These are phyloP conservation scores for Bombylius major DNA, from an alignment of 2,888 invertebrate genomes.

Conservation along the genomic window DNA sequence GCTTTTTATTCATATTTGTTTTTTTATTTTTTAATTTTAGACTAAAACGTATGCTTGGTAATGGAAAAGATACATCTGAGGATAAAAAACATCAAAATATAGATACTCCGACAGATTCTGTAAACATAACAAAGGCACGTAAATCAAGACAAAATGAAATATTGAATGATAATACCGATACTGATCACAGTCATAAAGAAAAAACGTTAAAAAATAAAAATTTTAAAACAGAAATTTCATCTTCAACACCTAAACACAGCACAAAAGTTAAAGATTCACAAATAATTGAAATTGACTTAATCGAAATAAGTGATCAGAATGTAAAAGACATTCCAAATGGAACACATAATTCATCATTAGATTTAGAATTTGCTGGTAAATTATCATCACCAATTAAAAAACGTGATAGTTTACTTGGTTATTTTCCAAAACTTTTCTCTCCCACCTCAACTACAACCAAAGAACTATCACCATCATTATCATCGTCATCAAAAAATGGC, in stretches of 20 bases:
- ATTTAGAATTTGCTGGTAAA: conserved; percentile 40
- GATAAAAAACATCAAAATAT: too few relatives aligned
- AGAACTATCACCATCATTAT: too few relatives aligned
- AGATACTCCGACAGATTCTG: too few relatives aligned
- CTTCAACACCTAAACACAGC: not conserved
- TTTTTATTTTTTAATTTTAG: conserved; percentile 16
- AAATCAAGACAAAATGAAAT: not conserved
- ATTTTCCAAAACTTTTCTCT: conserved; percentile 41
- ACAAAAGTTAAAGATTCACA: not conserved
- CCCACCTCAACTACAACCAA: conserved; percentile 13
- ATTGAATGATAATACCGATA: too few relatives aligned
- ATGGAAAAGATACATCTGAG: conserved; percentile 7
- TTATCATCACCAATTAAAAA: conserved; percentile 46
- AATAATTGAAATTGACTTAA: not conserved
- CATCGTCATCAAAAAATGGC: too few relatives aligned
- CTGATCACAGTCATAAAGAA: not conserved
- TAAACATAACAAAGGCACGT: not conserved
- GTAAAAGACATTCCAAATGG: not conserved
- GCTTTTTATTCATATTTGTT: too few relatives aligned
- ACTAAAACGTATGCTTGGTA: conserved; percentile 28
- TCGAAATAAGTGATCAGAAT: not conserved
- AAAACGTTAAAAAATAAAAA: not conserved
- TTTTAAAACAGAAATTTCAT: not conserved
- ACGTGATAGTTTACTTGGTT: conserved; percentile 46
- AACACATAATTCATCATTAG: not conserved